Evolutionary conservation across 2,888 invertebrate genomes (phyloP), one percentile per base, ranked within the genome.

Genomic region (Neuroscelio doddi): DNA sequence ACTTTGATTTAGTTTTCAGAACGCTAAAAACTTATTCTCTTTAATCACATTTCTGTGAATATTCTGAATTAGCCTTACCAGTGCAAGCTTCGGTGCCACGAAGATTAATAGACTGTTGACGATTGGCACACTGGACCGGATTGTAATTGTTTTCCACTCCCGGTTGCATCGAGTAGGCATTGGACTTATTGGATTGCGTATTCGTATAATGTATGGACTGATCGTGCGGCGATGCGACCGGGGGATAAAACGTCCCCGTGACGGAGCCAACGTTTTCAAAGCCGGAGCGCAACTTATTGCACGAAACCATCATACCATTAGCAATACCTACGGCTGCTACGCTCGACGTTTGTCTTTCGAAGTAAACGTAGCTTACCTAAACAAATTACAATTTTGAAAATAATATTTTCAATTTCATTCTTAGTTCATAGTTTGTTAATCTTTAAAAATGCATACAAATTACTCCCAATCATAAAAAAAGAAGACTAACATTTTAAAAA

Each of bases 231-330:
- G 93, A 92, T 1, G 94, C 93, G 16, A 94, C 92, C 0, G 95
- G 95, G 14, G 95, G 95, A 82, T 93, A 95, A 85, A 93, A 95
- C 3, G 95, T 95, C 10, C 94, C 94, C n/a, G 93, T 93, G 9
- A 94, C 93, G 21, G 93, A 88, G 64, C 93, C 93, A 0, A 93
- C 92, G 80, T 93, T 93, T 77, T 94, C 93, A 17, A 93, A 89
- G 64, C 93, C 87, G 32, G 93, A 91, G 73, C 94, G 90, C 80
- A 93, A 92, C 49, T 93, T 92, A 81, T 94, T 94, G 90, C 92
- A 92, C 68, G 91, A 91, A 41, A 93, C 92, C 86, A 94, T 93
- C 91, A 94, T 92, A 12, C 93, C 94, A 74, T 94, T 93, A 2
- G 91, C 90, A 87, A 92, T 91, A 7, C 94, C 93, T 86, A 93